These are phyloP conservation scores for Argyrosomus regius DNA, from an alignment of 2,797 vertebrate genomes.

Conservation along the genomic window DNA sequence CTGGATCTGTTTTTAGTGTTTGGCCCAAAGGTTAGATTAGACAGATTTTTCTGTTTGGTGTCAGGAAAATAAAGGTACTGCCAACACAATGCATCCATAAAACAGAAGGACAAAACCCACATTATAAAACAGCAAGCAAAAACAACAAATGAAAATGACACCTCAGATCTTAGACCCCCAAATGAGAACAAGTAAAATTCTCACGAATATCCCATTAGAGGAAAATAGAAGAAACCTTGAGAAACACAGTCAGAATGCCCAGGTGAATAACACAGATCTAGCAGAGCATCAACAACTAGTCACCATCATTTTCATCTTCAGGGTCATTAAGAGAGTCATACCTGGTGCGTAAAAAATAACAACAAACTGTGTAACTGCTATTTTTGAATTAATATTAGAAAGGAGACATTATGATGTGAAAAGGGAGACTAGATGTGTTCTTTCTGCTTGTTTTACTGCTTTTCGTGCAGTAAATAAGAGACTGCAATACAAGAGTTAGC, in stretches of 20 bases:
- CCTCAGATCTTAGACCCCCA: background rate
- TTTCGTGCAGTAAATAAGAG: background rate
- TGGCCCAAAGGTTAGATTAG: slow-evolving; percentile 61
- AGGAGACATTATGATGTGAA: background rate
- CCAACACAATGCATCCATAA: slow-evolving; percentile 24
- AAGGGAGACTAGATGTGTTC: slow-evolving; percentile 2
- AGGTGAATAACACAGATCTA: background rate
- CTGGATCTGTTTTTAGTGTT: slow-evolving; percentile 65
- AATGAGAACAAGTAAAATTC: background rate
- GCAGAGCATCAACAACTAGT: background rate
- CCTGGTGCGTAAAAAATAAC: background rate
- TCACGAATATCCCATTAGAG: slow-evolving; percentile 1
- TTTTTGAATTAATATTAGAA: slow-evolving; percentile 12
- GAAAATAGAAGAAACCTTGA: slow-evolving; percentile 8
- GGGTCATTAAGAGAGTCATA: background rate
- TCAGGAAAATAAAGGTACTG: slow-evolving; percentile 35
- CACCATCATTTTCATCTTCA: background rate
- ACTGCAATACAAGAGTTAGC: background rate
- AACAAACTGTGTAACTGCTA: background rate
- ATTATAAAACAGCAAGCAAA: slow-evolving; percentile 1
- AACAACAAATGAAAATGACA: slow-evolving; percentile 18
- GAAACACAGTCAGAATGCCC: slow-evolving; percentile 9
- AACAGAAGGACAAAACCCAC: slow-evolving; percentile 9
- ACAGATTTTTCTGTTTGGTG: slow-evolving; percentile 48
- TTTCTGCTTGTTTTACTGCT: background rate